Conservation (phyloP, 1,140 invertebrate species). For the Papilio dardanus region DNA sequence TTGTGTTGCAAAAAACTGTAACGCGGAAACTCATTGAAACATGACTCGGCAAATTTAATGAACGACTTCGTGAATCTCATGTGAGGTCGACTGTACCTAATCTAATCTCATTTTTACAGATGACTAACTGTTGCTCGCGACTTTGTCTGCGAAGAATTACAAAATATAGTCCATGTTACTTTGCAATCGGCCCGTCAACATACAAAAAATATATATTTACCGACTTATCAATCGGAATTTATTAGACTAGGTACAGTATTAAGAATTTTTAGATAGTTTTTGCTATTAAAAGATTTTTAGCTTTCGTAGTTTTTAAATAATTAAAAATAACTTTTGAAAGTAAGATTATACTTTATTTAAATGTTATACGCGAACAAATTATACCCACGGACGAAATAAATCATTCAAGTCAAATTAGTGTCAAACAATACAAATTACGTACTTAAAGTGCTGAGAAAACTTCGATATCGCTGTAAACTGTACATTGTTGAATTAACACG, state of each 20-base stretch:
- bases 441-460: not conserved
- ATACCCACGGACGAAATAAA: not conserved
- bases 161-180: no score
- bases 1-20: not conserved
- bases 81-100: not conserved
- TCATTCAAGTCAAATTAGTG: not conserved
- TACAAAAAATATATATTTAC: no score
- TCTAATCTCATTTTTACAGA: not conserved
- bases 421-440: not conserved
- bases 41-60: not conserved
- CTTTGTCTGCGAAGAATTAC: no score
- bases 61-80: not conserved
- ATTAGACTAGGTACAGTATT: no score
- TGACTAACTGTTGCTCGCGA: no score
- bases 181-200: no score
- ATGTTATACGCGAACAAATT: no score
- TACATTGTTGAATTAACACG: conserved; percentile 19
- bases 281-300: no score
- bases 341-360: not conserved
- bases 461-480: not conserved
- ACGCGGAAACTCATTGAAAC: conserved; percentile 1
- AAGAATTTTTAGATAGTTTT: no score
- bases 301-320: no score
- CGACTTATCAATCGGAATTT: not conserved
- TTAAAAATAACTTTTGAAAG: no score